Percentiles rank a stretch among this genome's conserved stretches.
phyloP scores from a whole-genome alignment of 2,113 vertebrate species.

The Anarhynchus alexandrinus region DNA sequence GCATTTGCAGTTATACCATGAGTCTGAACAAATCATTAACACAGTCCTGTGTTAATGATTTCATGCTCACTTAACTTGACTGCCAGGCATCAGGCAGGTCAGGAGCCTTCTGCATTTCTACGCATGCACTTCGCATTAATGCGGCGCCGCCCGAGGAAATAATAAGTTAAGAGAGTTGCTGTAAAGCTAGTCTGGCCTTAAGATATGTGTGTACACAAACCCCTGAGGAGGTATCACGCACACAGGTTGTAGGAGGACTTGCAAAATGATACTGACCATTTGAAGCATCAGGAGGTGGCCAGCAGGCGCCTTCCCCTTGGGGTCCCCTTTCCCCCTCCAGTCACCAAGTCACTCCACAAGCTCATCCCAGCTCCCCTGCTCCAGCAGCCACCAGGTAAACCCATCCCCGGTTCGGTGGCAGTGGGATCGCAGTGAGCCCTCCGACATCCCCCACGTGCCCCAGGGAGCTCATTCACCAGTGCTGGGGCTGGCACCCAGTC shows the following conservation, averaged over 20 bases:
- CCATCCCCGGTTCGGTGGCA: neutral
- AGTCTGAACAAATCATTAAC: neutral
- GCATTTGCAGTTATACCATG: neutral
- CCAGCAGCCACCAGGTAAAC: neutral
- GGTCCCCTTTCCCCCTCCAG: neutral
- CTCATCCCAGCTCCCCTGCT: neutral
- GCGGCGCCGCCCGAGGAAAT: neutral
- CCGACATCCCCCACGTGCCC: rapidly evolving
- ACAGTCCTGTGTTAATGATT: neutral
- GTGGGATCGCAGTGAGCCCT: neutral
- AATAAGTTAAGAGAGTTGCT: neutral
- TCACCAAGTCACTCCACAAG: neutral
- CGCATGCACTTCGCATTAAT: neutral
- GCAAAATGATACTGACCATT: neutral
- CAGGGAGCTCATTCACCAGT: neutral
- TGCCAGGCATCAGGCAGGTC: neutral
- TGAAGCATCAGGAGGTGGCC: neutral
- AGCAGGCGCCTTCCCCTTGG: rapidly evolving
- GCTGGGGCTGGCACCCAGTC: neutral
- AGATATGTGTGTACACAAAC: neutral
- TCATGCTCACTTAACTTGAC: neutral
- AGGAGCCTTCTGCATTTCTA: neutral
- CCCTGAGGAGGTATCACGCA: rapidly evolving
- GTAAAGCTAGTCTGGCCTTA: neutral
- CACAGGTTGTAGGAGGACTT: neutral